Percentiles rank a stretch among this genome's conserved stretches.
phyloP scores from a whole-genome alignment of 2,888 invertebrate species.

The Sarcophaga caerulescens region DNA sequence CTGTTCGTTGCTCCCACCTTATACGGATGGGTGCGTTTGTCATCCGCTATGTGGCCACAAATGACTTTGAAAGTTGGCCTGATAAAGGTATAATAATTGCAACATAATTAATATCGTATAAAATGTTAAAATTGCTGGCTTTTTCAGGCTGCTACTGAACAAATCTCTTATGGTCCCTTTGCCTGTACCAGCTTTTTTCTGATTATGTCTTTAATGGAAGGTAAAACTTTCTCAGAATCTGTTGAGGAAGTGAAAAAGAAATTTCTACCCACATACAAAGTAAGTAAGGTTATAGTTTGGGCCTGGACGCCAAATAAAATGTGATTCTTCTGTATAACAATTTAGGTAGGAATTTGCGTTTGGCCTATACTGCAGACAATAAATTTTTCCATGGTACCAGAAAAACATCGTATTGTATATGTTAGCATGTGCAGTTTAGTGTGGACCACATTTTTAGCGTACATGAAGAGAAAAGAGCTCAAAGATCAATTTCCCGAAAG shows the following conservation, averaged over 20 bases:
- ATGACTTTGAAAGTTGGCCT: constrained; percentile 86
- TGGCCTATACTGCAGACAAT: constrained; percentile 89
- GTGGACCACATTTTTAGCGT: constrained; percentile 90
- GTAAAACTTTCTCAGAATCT: constrained; percentile 85
- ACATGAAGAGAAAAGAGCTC: constrained; percentile 86
- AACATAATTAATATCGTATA: neutral
- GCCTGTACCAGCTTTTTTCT: constrained; percentile 89
- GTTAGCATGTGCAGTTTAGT: constrained; percentile 87
- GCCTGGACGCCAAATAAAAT: too few species aligned
- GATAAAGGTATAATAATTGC: constrained; percentile 83
- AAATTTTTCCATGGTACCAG: constrained; percentile 88
- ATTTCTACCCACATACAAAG: constrained; percentile 86
- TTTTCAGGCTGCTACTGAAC: constrained; percentile 85
- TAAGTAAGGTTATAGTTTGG: constrained; percentile 58
- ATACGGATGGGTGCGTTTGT: constrained; percentile 89
- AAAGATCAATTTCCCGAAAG: constrained; percentile 24
- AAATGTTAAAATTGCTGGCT: neutral
- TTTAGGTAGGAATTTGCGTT: constrained; percentile 83
- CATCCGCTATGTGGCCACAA: constrained; percentile 88
- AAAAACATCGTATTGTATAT: constrained; percentile 87
- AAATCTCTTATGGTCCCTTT: constrained; percentile 88
- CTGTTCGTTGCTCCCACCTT: constrained; percentile 90
- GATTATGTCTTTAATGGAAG: constrained; percentile 88
- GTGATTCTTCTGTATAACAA: neutral
- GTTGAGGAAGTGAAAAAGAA: constrained; percentile 86